Base-by-base conservation (phyloP, 2,888 invertebrate genomes). In the Leucania comma region DNA sequence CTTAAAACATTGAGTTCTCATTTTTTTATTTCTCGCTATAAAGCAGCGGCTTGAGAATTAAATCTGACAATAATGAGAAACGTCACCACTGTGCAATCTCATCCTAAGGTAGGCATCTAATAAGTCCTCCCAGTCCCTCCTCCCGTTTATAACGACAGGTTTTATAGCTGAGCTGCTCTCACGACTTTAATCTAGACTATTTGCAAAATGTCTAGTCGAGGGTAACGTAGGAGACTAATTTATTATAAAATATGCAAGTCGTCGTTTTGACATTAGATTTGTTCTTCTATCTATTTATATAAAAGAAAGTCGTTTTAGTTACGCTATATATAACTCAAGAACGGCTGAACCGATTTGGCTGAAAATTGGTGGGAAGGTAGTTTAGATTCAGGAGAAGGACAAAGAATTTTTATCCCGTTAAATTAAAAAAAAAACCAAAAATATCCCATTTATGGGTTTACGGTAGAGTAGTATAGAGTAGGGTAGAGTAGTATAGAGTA, bases 31-130 rank as follows among this genome's bases (percentile, higher is more conserved):
- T 24, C 38, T 26, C 24, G 12, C 26, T 50, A 6, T 22, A 35
- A 58, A 58, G 12, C 26, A 20, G 26, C 10, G 17, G 2, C 64
- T 48, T 56, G 65, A 65, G 56, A 51, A 62, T 22, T 38, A 32
- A 70, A 57, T 65, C 65, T 53, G 14, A 50, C 60, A 58, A 66
- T 72, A 73, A 78, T 61, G 51, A 73, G 48, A 72, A 64, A 14
- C 50, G 46, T 50, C 46, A 35, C 10, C 63, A 61, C 72, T 14
- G 78, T 60, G 26, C 57, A 53, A 53, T 42, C 65, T 32, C 38
- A 10, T 56, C 51, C 38, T 48, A 57, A 75, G 60, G 72, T 58
- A 57, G 29, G 4, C n/a, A 29, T 35, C 26, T 78, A 72, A 72
- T 73, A 72, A 72, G 26, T 20, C 65, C 73, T 56, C 38, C 9